Conservation (phyloP, 2,113 vertebrate species). For the Clarias magur region DNA sequence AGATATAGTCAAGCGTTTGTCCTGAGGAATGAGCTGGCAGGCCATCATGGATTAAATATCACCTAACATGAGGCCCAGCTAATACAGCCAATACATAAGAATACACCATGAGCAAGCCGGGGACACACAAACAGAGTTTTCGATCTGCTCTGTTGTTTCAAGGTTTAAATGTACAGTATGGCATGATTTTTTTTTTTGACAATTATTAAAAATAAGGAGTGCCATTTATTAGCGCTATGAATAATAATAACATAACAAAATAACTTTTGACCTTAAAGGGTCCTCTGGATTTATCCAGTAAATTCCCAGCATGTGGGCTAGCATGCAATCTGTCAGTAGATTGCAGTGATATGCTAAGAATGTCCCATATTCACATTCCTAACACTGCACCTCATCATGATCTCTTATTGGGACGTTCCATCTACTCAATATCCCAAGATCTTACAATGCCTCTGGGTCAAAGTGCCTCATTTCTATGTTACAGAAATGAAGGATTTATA, state of each 20-base stretch:
- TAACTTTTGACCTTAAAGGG: conserved; percentile 1
- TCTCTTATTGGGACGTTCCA: neutral
- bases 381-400: neutral
- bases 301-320: conserved; percentile 11
- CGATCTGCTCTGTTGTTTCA: neutral
- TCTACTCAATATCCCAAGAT: neutral
- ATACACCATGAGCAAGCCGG: conserved; percentile 54
- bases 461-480: neutral
- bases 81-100: conserved; percentile 52
- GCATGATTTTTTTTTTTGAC: neutral
- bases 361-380: neutral
- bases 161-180: neutral
- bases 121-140: neutral
- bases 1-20: conserved; percentile 67
- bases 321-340: conserved; percentile 5
- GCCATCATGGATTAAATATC: conserved; percentile 60
- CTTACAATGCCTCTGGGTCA: conserved; percentile 14
- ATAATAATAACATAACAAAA: neutral
- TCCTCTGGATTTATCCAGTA: conserved; percentile 6
- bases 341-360: neutral
- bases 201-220: neutral
- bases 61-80: conserved; percentile 52
- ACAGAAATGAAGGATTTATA: neutral
- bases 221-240: neutral
- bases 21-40: conserved; percentile 69